phyloP scores from a whole-genome alignment of 2,888 invertebrate species.

The Zygothrica quintamaculata region DNA sequence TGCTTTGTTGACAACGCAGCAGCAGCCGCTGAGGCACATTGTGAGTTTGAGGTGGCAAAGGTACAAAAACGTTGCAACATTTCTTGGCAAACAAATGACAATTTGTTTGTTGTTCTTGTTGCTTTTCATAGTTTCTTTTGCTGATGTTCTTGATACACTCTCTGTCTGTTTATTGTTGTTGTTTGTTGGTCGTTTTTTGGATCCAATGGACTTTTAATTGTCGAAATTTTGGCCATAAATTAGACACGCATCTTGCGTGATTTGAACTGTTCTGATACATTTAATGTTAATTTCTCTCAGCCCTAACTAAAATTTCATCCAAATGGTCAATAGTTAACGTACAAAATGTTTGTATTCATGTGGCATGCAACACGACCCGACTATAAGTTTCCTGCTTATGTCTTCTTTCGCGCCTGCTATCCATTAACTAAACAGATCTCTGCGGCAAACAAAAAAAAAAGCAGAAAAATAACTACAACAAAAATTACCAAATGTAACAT shows the following conservation, averaged over 20 bases:
- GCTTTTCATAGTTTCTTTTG: slow-evolving; percentile 12
- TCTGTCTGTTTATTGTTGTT: slow-evolving; percentile 10
- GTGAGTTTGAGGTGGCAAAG: slow-evolving; percentile 68
- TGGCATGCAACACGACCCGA: slow-evolving; percentile 20
- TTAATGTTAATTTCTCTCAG: slow-evolving; percentile 62
- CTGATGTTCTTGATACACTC: slow-evolving; percentile 8
- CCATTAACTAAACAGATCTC: slow-evolving; percentile 45
- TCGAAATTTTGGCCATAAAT: slow-evolving; percentile 65
- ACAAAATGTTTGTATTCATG: slow-evolving; percentile 45
- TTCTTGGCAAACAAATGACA: slow-evolving; percentile 61
- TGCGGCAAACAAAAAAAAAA: slow-evolving; percentile 1
- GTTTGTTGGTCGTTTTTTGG: slow-evolving; percentile 6
- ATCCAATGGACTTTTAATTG: slow-evolving; percentile 70
- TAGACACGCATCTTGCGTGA: slow-evolving; percentile 52
- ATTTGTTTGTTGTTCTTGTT: slow-evolving; percentile 14
- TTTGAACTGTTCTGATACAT: slow-evolving; percentile 68
- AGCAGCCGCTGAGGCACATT: slow-evolving; percentile 14
- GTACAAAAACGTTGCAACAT: slow-evolving; percentile 53
- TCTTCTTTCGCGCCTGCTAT: slow-evolving; percentile 35
- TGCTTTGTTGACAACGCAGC: slow-evolving; percentile 68
- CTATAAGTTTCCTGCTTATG: slow-evolving; percentile 8
- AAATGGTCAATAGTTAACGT: slow-evolving; percentile 60
- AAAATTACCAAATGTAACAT: slow-evolving; percentile 5
- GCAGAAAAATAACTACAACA: background rate
- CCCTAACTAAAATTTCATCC: slow-evolving; percentile 16